Evolutionary conservation across 2,797 vertebrate species (phyloP).

Genomic region (Molothrus aeneus): DNA sequence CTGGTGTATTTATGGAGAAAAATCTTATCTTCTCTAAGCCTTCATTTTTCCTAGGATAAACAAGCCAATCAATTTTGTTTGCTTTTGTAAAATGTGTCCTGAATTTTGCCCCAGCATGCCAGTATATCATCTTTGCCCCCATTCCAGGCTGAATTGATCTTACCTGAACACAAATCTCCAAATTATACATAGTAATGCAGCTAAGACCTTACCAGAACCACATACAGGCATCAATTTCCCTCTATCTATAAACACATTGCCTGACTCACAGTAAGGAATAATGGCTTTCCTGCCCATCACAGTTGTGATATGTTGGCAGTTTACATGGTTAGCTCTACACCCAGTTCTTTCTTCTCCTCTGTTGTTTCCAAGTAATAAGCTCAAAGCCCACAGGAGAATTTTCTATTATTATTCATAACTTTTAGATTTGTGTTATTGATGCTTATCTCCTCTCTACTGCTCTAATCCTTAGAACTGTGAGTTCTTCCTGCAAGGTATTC

Average conservation of each 20-base stretch:
- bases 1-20: slow-evolving; percentile 18
- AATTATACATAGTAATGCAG: background rate
- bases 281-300: background rate
- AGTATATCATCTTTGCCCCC: background rate
- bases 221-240: background rate
- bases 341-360: background rate
- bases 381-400: background rate
- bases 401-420: background rate
- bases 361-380: background rate
- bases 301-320: fast-evolving
- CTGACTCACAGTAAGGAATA: background rate
- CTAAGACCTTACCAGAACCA: background rate
- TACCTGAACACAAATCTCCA: background rate
- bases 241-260: background rate
- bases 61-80: slow-evolving; percentile 23
- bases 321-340: background rate
- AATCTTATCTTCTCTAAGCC: slow-evolving; percentile 29
- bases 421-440: background rate
- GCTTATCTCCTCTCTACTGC: background rate
- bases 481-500: slow-evolving; percentile 19
- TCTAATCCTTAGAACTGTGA: background rate
- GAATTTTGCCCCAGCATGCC: background rate
- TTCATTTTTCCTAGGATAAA: slow-evolving; percentile 35
- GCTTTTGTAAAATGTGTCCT: background rate
- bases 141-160: slow-evolving; percentile 3